Percentiles rank a stretch among this genome's conserved stretches.
Evolutionary conservation across 2,888 invertebrate genomes (phyloP).

Genomic region (Lamproptera curius): DNA sequence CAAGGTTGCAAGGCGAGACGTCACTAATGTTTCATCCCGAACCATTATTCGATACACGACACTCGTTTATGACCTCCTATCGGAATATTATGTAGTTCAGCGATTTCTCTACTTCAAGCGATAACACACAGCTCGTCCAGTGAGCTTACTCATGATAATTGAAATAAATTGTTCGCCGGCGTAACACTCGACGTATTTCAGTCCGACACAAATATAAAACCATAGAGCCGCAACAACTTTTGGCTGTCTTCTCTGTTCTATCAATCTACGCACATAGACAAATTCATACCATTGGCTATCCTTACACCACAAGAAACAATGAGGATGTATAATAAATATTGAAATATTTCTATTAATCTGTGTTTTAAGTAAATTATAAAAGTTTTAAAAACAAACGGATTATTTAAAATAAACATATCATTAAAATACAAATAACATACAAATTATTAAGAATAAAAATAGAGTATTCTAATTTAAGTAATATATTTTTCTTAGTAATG

Average conservation of each 20-base stretch:
- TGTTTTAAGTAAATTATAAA: too few relatives aligned
- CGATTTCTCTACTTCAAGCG: conserved; percentile 52
- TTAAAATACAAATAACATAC: too few relatives aligned
- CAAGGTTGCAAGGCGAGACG: conserved; percentile 75
- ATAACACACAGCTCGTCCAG: conserved; percentile 53
- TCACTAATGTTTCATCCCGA: conserved; percentile 71
- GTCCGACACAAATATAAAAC: conserved; percentile 71
- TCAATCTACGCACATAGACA: conserved; percentile 12
- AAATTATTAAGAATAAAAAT: too few relatives aligned
- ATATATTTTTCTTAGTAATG: neutral
- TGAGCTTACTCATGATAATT: conserved; percentile 67
- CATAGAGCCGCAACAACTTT: conserved; percentile 32
- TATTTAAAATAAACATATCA: too few relatives aligned
- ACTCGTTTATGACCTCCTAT: conserved; percentile 44
- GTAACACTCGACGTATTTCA: conserved; percentile 63
- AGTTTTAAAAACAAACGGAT: too few relatives aligned
- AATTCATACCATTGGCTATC: too few relatives aligned
- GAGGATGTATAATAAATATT: too few relatives aligned
- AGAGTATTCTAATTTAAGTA: neutral
- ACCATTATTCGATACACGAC: conserved; percentile 68
- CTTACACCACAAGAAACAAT: too few relatives aligned
- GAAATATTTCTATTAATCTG: too few relatives aligned
- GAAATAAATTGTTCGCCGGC: conserved; percentile 73
- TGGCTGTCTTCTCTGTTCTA: conserved; percentile 5
- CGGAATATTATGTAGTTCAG: conserved; percentile 42